Conservation (phyloP, 1,140 invertebrate genomes). For the Drosophila rufa region DNA sequence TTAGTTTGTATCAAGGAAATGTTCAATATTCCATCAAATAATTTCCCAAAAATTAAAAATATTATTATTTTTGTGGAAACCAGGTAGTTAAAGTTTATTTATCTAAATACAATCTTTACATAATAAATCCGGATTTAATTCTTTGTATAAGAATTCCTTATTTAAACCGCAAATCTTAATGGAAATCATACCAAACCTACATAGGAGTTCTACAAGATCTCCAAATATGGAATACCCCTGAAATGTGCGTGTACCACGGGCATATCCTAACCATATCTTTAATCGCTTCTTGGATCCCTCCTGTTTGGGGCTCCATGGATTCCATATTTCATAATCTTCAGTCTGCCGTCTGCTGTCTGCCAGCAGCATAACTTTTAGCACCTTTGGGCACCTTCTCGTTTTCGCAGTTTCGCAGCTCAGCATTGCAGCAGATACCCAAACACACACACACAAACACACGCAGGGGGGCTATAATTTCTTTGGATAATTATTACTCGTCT, state of each 20-base stretch:
- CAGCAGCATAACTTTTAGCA: conserved; percentile 57
- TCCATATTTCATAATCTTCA: conserved; percentile 57
- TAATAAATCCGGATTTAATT: background rate
- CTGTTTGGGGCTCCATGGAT: conserved; percentile 20
- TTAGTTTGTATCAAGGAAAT: too few relatives aligned
- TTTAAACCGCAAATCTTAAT: conserved; percentile 10
- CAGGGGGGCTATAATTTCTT: conserved; percentile 64
- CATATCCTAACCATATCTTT: conserved; percentile 13
- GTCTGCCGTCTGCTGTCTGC: conserved; percentile 32
- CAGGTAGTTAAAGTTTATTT: background rate
- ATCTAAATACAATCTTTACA: background rate
- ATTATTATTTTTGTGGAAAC: too few relatives aligned
- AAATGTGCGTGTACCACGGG: conserved; percentile 1
- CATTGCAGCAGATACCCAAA: conserved; percentile 49
- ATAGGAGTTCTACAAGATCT: background rate
- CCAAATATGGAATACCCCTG: conserved; percentile 13
- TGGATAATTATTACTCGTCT: conserved; percentile 67
- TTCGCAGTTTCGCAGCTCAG: conserved; percentile 49
- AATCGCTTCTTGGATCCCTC: conserved; percentile 16
- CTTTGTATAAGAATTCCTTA: background rate
- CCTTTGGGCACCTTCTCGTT: conserved; percentile 46
- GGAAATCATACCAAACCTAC: background rate
- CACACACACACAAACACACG: conserved; percentile 15
- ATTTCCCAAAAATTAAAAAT: too few relatives aligned
- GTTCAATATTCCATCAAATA: background rate